These are phyloP conservation scores for Papilio protenor DNA, from an alignment of 2,888 invertebrate species.

Conservation along the genomic window DNA sequence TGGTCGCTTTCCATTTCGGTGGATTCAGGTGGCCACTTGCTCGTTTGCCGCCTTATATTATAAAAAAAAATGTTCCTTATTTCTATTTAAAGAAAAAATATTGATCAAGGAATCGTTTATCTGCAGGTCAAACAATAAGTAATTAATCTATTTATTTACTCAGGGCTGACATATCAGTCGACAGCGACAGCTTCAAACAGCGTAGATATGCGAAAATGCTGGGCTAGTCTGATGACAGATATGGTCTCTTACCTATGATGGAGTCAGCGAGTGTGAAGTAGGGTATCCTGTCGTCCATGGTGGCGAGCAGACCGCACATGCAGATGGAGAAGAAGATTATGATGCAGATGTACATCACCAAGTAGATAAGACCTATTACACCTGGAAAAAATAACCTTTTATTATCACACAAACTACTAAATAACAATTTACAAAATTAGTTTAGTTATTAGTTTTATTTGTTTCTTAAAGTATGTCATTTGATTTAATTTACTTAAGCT, in stretches of 20 bases:
- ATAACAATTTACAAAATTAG: background rate
- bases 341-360: conserved; percentile 94
- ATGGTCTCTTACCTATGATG: conserved; percentile 85
- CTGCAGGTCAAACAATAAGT: background rate
- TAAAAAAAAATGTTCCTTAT: no score
- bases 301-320: conserved; percentile 92
- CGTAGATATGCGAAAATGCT: background rate
- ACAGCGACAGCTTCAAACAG: no score
- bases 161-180: background rate
- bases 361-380: conserved; percentile 93
- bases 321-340: conserved; percentile 95
- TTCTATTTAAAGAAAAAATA: no score
- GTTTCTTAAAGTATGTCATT: no score
- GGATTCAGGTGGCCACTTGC: no score
- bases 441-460: no score
- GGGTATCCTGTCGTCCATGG: conserved; percentile 89
- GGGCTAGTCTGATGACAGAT: background rate
- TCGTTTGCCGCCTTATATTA: no score
- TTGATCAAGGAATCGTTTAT: background rate
- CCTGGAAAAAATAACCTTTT: conserved; percentile 83
- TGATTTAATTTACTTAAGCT: no score
- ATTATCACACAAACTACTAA: background rate
- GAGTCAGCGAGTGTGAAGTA: conserved; percentile 92
- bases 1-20: no score
- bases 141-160: background rate